Evolutionary conservation across 2,888 invertebrate species (phyloP), one percentile per base, ranked within the genome.

Genomic region (Orchesella flavescens): DNA sequence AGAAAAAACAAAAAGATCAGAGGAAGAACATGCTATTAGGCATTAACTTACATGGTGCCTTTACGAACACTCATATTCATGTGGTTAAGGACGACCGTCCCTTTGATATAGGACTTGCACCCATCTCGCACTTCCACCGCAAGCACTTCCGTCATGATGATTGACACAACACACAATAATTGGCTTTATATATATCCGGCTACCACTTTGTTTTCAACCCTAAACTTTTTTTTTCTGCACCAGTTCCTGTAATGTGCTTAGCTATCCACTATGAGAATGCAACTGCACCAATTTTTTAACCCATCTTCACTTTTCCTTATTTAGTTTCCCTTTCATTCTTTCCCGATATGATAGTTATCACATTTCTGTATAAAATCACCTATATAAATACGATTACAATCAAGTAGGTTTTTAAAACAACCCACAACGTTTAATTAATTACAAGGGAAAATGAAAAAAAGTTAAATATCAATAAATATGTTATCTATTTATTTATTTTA

Each of bases 21-120:
- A 59, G 1, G 2, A 12, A 5, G 4, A 59, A 59, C 59, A 19
- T 1, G 15, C 10, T 53, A 17, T 4, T 23, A 49, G 1, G 2
- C 7, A 44, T 24, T 34, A 17, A 94, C 95, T 95, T 91, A 97
- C 97, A 97, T 97, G 87, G 96, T 95, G 89, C 97, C 97, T 91
- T 96, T 95, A 88, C 95, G 95, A 86, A 97, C 97, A 78, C 96
- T 96, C 95, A 97, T 96, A 91, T 95, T 95, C 86, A 97, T 93
- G 91, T 96, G 94, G 89, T 94, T 94, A 85, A 97, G 92, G 63
- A 97, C 96, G 88, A 95, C 94, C 90, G 95, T 95, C 80, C 95
- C 94, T 88, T 94, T 94, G 86, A 97, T 97, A 90, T 96, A 97
- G 88, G 94, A 94, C 90, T 97, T 97, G 92, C 93, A 95, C 57